Conservation (phyloP, 2,888 invertebrate genomes). For the Parnassius apollo region DNA sequence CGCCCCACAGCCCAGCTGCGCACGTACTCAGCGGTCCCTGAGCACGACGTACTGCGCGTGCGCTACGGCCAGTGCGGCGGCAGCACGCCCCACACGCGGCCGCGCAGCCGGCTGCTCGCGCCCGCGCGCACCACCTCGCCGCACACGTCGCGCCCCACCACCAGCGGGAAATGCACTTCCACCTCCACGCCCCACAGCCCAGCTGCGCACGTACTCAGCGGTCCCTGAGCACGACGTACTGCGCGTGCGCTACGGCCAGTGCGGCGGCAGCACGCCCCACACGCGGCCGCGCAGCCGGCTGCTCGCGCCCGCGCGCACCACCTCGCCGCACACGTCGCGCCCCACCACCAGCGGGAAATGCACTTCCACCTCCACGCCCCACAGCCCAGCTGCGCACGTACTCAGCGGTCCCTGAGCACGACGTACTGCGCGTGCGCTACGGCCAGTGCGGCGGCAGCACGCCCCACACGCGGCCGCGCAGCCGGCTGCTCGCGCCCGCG, state of each 20-base stretch:
- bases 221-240: slow-evolving; percentile 84
- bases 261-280: slow-evolving; percentile 20
- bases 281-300: slow-evolving; percentile 81
- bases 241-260: slow-evolving; percentile 88
- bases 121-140: slow-evolving; percentile 90
- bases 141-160: slow-evolving; percentile 94
- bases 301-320: slow-evolving; percentile 83
- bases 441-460: slow-evolving; percentile 35
- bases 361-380: slow-evolving; percentile 43
- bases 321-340: slow-evolving; percentile 95
- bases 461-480: slow-evolving; percentile 81
- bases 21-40: slow-evolving; percentile 76
- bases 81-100: slow-evolving; percentile 78
- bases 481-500: slow-evolving; percentile 79
- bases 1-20: slow-evolving; percentile 80
- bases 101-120: slow-evolving; percentile 52
- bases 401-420: slow-evolving; percentile 80
- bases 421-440: slow-evolving; percentile 93
- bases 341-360: slow-evolving; percentile 94
- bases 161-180: slow-evolving; percentile 90
- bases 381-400: slow-evolving; percentile 76
- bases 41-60: slow-evolving; percentile 90
- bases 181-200: slow-evolving; percentile 52
- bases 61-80: slow-evolving; percentile 82
- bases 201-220: slow-evolving; percentile 77